Percentiles rank a stretch among this genome's conserved stretches.
phyloP scores from a whole-genome alignment of 2,113 vertebrate species.

The Anarhynchus alexandrinus region DNA sequence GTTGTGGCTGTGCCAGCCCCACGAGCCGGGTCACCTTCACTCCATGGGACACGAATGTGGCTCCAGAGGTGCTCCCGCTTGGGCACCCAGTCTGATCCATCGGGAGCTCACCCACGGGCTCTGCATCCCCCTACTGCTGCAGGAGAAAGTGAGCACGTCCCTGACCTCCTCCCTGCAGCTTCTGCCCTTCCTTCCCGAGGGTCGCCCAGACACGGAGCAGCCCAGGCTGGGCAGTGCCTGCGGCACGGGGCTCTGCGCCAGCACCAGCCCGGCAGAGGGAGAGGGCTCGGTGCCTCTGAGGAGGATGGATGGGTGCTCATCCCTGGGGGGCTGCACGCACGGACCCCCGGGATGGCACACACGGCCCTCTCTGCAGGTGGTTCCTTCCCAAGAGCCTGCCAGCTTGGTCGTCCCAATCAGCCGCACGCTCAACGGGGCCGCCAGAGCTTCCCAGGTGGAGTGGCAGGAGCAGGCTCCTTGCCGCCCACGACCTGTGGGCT shows the following conservation, averaged over 20 bases:
- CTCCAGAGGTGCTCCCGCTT: neutral
- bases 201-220: neutral
- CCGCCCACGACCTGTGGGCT: accelerated
- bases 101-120: neutral
- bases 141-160: neutral
- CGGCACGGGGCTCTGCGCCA: neutral
- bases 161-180: neutral
- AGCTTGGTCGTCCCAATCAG: neutral
- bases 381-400: neutral
- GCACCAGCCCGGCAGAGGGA: neutral
- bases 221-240: neutral
- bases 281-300: neutral
- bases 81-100: neutral
- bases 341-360: neutral
- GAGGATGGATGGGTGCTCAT: neutral
- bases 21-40: accelerated
- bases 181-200: neutral
- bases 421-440: accelerated
- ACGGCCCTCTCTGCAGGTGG: neutral
- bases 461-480: neutral
- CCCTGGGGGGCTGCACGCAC: accelerated
- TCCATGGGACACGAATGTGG: neutral
- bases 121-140: neutral
- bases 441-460: neutral
- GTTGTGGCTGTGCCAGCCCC: neutral